Evolutionary conservation across 1,140 invertebrate genomes (phyloP), one percentile per base, ranked within the genome.

Genomic region (Heliconius hewitsoni): DNA sequence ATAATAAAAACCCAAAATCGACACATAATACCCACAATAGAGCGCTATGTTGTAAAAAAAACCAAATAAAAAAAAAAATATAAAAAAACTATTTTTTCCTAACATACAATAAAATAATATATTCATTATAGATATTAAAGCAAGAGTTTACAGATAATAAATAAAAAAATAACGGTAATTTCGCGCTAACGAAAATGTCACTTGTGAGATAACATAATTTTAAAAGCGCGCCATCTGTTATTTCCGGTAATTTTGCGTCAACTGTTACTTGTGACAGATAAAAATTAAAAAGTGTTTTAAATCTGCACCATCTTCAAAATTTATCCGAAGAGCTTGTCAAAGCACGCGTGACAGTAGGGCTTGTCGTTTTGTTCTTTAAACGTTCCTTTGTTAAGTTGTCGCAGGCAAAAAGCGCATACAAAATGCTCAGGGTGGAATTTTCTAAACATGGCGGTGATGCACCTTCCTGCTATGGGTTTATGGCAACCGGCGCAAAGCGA

Each of bases 401-500:
- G 98, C 80, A 99, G 95, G 88, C 99, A 99, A 95, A 99, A 99
- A 2, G 98, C 98, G 94, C 98, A 99, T 1, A 99, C 98, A 91
- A 99, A 99, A 95, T 99, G 99, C 94, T 99, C 99, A 0, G 99
- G 99, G 94, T 99, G 99, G 95, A 99, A 99, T 95, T 99, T 99
- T 74, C 98, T 96, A 94, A 99, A 99, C 99, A 99, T 99, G 76
- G 99, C 99, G 3, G 99, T 99, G 90, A 99, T 99, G 93, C 99
- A 99, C 19, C 99, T 97, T 77, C 99, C 98, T 80, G 98, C 98
- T 89, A 99, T 99, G 18, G 99, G 98, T 90, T 99, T 99, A 90
- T 99, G 98, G 91, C 99, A 99, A 72, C 98, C 98, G 82, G 98
- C 98, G 94, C 99, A 99, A 1, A 99, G 95, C 0, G 99, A 99